phyloP scores from a whole-genome alignment of 2,113 vertebrate species.

The Conger conger region DNA sequence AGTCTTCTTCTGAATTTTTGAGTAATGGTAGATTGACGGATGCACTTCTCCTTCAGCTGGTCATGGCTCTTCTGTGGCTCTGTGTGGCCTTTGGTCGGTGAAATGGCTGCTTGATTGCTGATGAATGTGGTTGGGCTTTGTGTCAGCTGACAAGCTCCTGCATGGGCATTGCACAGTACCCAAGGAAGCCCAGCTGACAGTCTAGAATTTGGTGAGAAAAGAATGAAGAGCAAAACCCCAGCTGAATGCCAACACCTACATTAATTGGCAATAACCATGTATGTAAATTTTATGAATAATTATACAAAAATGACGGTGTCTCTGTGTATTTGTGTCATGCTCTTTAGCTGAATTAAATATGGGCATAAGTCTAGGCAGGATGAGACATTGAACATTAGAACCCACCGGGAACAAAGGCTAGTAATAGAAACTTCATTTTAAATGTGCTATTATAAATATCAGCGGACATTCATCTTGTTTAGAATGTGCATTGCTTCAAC shows the following conservation, averaged over 20 bases:
- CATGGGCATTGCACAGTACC: background rate
- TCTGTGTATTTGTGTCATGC: background rate
- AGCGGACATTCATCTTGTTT: background rate
- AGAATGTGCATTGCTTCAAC: background rate
- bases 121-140: too few species aligned
- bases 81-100: background rate
- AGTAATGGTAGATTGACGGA: background rate
- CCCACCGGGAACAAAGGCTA: background rate
- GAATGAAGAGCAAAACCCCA: background rate
- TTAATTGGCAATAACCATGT: background rate
- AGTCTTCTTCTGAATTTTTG: background rate
- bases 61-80: background rate
- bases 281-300: background rate
- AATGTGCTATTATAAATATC: background rate
- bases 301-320: background rate
- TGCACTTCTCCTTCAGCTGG: background rate
- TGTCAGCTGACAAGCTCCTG: too few species aligned
- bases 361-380: background rate
- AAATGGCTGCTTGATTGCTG: background rate
- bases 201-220: background rate
- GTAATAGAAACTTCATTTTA: background rate
- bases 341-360: background rate
- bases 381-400: background rate
- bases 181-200: background rate
- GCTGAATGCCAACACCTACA: background rate